Conservation (phyloP, 1,140 invertebrate species). For the Coelopa frigida region DNA sequence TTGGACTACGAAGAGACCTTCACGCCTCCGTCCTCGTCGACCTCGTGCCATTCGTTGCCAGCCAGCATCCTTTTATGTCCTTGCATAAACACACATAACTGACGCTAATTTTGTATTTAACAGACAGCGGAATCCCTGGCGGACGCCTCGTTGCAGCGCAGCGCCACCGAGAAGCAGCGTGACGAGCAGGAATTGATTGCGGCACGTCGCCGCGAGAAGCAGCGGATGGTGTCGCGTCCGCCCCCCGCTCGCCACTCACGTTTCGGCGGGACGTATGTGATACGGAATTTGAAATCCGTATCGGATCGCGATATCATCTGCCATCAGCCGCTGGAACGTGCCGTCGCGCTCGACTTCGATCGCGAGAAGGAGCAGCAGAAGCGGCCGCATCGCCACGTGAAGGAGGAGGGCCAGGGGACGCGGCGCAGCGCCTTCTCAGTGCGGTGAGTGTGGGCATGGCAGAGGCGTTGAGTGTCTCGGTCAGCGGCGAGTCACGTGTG, state of each 20-base stretch:
- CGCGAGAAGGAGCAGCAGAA: conserved; percentile 58
- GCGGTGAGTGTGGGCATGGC: conserved; percentile 45
- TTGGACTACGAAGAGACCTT: background rate
- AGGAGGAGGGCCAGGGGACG: conserved; percentile 49
- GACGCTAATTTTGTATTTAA: conserved; percentile 6
- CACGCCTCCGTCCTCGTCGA: background rate
- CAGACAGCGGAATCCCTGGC: conserved; percentile 70
- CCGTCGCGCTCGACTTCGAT: conserved; percentile 70
- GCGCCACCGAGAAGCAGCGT: conserved; percentile 66
- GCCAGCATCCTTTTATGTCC: background rate
- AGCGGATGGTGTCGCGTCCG: conserved; percentile 26
- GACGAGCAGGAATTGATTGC: conserved; percentile 72
- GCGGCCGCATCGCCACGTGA: conserved; percentile 49
- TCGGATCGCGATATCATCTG: conserved; percentile 84
- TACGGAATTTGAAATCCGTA: conserved; percentile 90
- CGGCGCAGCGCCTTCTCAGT: conserved; percentile 73
- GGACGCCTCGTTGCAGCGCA: conserved; percentile 65
- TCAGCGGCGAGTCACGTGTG: too few relatives aligned
- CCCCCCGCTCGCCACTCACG: conserved; percentile 64
- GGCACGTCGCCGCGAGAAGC: conserved; percentile 58
- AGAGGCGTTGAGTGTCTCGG: too few relatives aligned
- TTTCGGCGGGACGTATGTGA: conserved; percentile 87
- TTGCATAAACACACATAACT: conserved; percentile 5
- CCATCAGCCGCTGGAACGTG: conserved; percentile 73
- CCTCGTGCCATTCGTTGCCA: background rate